These are phyloP conservation scores for Apostichopus parvimensis DNA, from an alignment of 35 echinoderm and acorn worm species.

Conservation along the genomic window DNA sequence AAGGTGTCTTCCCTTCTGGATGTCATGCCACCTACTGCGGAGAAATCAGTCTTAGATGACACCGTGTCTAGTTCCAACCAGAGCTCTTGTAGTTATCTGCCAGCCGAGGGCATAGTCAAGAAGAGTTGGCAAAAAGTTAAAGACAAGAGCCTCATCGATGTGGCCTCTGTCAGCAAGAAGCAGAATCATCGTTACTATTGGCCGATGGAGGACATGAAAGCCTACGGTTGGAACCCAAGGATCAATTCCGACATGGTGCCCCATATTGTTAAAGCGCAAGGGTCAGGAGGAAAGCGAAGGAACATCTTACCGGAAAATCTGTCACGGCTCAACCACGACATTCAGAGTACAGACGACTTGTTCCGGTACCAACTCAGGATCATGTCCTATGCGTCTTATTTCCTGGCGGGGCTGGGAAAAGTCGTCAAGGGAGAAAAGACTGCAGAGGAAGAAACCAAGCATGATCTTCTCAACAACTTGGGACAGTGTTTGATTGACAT, in stretches of 20 bases:
- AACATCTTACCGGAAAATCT: background rate
- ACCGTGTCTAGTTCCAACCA: background rate
- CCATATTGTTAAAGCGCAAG: background rate
- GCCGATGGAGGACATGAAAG: background rate
- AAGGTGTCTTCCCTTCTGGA: background rate
- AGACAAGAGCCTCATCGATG: background rate
- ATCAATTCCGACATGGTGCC: background rate
- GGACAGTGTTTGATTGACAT: constrained; percentile 29
- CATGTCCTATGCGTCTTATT: constrained; percentile 19
- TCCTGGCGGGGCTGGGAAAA: background rate
- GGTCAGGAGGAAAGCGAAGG: background rate
- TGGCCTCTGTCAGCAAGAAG: background rate
- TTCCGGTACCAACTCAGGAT: background rate
- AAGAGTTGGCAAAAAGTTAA: background rate
- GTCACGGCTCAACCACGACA: background rate
- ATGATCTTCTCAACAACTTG: constrained; percentile 6
- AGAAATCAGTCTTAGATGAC: no score
- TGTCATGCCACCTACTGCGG: background rate
- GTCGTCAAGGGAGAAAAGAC: constrained; percentile 3
- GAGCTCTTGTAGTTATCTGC: background rate
- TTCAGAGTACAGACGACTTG: background rate
- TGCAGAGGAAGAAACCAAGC: background rate
- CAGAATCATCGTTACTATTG: background rate
- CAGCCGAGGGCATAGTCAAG: background rate
- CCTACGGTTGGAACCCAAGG: background rate